A percentile compares a stretch with the other conserved stretches of the same genome.
These are phyloP conservation scores for Dendrolimus punctatus DNA, from an alignment of 1,140 invertebrate species.

Conservation along the genomic window DNA sequence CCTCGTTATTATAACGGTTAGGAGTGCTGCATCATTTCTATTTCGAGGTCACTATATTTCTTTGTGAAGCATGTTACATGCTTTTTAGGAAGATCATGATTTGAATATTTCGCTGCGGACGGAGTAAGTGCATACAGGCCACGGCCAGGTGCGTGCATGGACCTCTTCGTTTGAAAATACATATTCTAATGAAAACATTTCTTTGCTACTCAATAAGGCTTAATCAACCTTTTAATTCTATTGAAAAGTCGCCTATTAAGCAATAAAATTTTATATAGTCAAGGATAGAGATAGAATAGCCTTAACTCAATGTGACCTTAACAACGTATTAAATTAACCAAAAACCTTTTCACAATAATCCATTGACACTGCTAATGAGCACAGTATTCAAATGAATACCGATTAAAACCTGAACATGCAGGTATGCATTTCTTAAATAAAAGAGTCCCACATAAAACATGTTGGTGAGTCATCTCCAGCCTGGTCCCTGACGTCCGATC, in stretches of 20 bases:
- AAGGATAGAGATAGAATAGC: constrained; percentile 29
- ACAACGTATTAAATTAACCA: not conserved
- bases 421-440: constrained; percentile 37
- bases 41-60: constrained; percentile 61
- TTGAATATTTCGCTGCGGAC: constrained; percentile 28
- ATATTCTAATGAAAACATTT: constrained; percentile 1
- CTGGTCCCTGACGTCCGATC: constrained; percentile 48
- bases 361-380: constrained; percentile 17
- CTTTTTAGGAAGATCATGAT: constrained; percentile 32
- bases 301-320: too few relatives aligned
- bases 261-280: constrained; percentile 21
- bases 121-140: constrained; percentile 6
- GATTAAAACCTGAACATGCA: constrained; percentile 4
- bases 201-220: constrained; percentile 23
- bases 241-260: constrained; percentile 24
- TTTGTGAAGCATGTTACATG: constrained; percentile 51
- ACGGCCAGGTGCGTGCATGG: not conserved
- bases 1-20: constrained; percentile 68
- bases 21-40: constrained; percentile 57
- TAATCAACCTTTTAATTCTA: constrained; percentile 31
- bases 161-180: too few relatives aligned
- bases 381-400: constrained; percentile 13
- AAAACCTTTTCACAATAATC: constrained; percentile 24
- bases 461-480: constrained; percentile 36
- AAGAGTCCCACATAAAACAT: constrained; percentile 43